phyloP scores from a whole-genome alignment of 2,113 vertebrate genomes.

The Myocastor coypus region DNA sequence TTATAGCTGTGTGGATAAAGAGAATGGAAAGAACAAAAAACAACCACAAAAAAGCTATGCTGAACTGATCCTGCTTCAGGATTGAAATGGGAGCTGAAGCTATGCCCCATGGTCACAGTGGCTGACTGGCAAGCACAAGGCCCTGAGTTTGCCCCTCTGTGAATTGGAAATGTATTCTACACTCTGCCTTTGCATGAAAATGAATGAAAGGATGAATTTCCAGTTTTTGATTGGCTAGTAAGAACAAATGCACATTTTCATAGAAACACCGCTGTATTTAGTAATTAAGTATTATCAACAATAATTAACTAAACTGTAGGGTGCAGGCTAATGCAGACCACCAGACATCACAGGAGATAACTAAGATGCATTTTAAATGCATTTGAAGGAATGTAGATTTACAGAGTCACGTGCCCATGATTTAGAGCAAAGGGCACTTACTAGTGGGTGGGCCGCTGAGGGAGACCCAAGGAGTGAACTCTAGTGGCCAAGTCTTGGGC shows the following conservation, averaged over 20 bases:
- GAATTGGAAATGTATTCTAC: background rate
- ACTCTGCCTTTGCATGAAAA: background rate
- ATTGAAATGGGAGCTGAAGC: no score
- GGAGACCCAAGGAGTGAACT: background rate
- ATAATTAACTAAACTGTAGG: background rate
- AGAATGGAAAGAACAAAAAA: no score
- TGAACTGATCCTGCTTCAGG: no score
- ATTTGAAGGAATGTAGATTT: background rate
- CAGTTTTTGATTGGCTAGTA: background rate
- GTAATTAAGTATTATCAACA: background rate
- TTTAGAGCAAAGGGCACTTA: background rate
- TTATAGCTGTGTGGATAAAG: no score
- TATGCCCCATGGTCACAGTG: no score
- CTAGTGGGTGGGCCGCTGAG: background rate
- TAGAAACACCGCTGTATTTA: background rate
- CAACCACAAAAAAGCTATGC: no score
- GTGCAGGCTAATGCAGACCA: background rate
- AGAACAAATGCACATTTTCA: background rate
- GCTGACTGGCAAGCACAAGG: no score
- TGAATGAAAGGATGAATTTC: background rate
- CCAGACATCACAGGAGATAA: background rate
- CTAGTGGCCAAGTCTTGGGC: background rate
- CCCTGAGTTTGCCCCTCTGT: no score
- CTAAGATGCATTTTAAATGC: background rate
- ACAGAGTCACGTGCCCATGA: background rate